A percentile compares a stretch with the other conserved stretches of the same genome.
phyloP scores from a whole-genome alignment of 2,888 invertebrate genomes.

The Dasypogon diadema region DNA sequence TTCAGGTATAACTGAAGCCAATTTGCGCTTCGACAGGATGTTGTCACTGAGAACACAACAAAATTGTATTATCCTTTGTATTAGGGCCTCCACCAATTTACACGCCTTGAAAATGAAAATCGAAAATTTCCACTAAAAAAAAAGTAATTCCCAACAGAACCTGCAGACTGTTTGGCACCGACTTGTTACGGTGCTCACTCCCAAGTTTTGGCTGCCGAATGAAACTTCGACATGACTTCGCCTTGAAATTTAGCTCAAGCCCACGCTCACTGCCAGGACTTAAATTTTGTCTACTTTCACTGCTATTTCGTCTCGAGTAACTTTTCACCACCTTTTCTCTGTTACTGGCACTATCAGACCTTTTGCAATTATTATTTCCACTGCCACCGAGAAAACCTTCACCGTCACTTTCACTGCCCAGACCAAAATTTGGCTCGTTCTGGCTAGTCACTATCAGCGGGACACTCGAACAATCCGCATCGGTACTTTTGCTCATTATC shows the following conservation, averaged over 20 bases:
- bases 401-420: constrained; percentile 57
- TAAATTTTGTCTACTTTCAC: constrained; percentile 49
- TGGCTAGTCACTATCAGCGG: constrained; percentile 60
- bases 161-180: constrained; percentile 62
- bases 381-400: constrained; percentile 50
- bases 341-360: constrained; percentile 4
- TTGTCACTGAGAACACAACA: not conserved
- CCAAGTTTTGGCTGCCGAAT: constrained; percentile 60
- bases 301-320: constrained; percentile 19
- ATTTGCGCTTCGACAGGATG: not conserved
- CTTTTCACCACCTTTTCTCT: constrained; percentile 24
- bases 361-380: constrained; percentile 32
- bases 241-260: constrained; percentile 60
- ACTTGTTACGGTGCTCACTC: constrained; percentile 62
- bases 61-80: too few relatives aligned
- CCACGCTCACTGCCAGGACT: constrained; percentile 59
- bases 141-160: constrained; percentile 57
- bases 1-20: constrained; percentile 5
- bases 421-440: constrained; percentile 58
- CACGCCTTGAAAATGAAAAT: constrained; percentile 2
- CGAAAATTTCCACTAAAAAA: not conserved
- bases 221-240: constrained; percentile 62
- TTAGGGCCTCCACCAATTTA: constrained; percentile 7
- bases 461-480: constrained; percentile 60
- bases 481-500: constrained; percentile 59